phyloP scores from a whole-genome alignment of 2,797 vertebrate genomes.

The Sebastes elongatus region DNA sequence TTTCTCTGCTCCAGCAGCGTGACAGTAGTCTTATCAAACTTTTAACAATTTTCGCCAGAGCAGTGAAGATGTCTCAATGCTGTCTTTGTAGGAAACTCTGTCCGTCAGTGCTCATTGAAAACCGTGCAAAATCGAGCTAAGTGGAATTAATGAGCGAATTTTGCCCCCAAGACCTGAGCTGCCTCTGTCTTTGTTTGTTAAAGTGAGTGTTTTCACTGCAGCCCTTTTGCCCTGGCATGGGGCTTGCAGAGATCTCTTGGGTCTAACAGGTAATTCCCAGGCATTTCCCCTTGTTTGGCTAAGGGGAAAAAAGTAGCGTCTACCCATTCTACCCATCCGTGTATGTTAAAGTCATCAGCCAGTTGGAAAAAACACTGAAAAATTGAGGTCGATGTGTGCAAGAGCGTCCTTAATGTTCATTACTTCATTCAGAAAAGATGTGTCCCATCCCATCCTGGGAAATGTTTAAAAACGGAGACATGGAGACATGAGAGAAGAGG shows the following conservation, averaged over 20 bases:
- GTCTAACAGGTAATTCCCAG: conserved; percentile 78
- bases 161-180: conserved; percentile 58
- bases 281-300: conserved; percentile 75
- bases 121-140: conserved; percentile 72
- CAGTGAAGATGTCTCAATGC: conserved; percentile 75
- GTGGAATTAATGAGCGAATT: conserved; percentile 79
- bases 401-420: conserved; percentile 58
- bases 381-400: conserved; percentile 36
- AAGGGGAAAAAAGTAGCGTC: conserved; percentile 33
- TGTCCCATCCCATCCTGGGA: conserved; percentile 62
- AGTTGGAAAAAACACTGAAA: not conserved
- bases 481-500: conserved; percentile 10
- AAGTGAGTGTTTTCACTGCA: conserved; percentile 65
- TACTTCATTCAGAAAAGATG: conserved; percentile 72
- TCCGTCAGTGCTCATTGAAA: conserved; percentile 66
- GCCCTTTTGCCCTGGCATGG: conserved; percentile 44
- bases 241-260: conserved; percentile 59
- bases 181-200: conserved; percentile 69
- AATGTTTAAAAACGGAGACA: conserved; percentile 54
- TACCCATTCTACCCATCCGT: conserved; percentile 57
- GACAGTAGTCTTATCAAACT: conserved; percentile 57
- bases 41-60: conserved; percentile 19
- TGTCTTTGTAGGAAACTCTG: conserved; percentile 63
- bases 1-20: conserved; percentile 43
- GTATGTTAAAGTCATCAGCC: conserved; percentile 75